Conservation (phyloP, 2,113 vertebrate species). For the Micronisus gabar region DNA sequence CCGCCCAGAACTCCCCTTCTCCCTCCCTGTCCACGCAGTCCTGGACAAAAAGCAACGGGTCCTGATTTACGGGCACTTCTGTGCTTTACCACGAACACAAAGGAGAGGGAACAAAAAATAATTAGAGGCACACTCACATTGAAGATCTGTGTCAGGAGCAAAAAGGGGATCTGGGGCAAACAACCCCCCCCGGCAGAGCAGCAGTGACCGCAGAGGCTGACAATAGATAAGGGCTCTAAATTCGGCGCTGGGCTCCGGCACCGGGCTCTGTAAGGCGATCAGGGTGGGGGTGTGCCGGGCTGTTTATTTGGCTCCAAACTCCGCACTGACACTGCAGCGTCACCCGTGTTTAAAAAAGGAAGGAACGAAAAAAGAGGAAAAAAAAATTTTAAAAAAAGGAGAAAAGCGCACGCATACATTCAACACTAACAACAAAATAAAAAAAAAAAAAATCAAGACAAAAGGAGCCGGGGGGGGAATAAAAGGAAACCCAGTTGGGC, state of each 20-base stretch:
- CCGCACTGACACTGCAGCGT: not conserved
- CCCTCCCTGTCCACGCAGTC: not conserved
- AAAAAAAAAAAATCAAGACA: not conserved
- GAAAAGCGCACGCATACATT: not conserved
- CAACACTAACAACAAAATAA: not conserved
- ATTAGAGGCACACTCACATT: not conserved
- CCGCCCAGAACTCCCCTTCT: no score
- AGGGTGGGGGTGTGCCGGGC: not conserved
- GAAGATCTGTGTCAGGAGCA: not conserved
- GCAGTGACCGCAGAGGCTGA: not conserved
- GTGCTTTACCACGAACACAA: not conserved
- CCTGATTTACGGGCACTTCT: not conserved
- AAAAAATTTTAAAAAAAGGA: not conserved
- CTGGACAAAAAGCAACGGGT: not conserved
- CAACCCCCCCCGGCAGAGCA: not conserved
- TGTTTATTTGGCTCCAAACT: slow-evolving; percentile 29
- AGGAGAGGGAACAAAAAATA: not conserved
- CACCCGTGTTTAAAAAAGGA: not conserved
- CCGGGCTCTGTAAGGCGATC: not conserved
- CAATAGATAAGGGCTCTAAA: slow-evolving; percentile 26
- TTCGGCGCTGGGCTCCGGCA: not conserved
- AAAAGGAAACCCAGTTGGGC: slow-evolving; percentile 19
- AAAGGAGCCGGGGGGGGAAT: not conserved
- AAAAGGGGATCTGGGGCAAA: not conserved
- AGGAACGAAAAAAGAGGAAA: not conserved